A percentile compares a stretch with the other conserved stretches of the same genome.
phyloP scores from a whole-genome alignment of 92 coral and sea anemone species.

The Epizoanthus illoricatus region DNA sequence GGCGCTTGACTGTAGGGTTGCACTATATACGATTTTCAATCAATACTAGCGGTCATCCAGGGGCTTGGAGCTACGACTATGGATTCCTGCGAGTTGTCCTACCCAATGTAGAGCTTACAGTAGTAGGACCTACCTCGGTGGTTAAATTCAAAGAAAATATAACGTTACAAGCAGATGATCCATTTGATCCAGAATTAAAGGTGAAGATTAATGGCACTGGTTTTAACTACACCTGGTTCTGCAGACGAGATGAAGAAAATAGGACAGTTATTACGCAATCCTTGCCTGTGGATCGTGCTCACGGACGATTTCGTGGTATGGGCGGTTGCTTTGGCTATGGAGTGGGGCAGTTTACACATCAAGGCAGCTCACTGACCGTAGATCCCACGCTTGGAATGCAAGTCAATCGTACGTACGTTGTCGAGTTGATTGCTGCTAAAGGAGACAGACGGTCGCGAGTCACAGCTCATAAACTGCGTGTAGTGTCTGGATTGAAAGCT shows the following conservation, averaged over 20 bases:
- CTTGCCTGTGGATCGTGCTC: conserved; percentile 44
- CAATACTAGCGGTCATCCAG: conserved; percentile 52
- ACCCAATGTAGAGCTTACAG: conserved; percentile 54
- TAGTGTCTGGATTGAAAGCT: conserved; percentile 12
- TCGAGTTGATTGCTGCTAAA: not conserved
- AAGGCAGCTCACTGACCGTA: not conserved
- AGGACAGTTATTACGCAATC: conserved; percentile 29
- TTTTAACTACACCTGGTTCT: conserved; percentile 63
- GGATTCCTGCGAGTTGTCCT: conserved; percentile 66
- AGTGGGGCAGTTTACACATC: conserved; percentile 41
- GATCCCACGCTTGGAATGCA: conserved; percentile 51
- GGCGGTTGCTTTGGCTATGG: conserved; percentile 85
- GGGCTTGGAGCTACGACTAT: conserved; percentile 57
- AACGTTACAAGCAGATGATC: conserved; percentile 52
- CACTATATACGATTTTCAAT: conserved; percentile 56
- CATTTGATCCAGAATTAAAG: conserved; percentile 53
- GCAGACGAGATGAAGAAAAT: conserved; percentile 61
- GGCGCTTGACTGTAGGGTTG: conserved; percentile 44
- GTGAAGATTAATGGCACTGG: conserved; percentile 17
- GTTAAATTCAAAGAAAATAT: conserved; percentile 61
- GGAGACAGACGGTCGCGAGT: not conserved
- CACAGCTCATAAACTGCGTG: conserved; percentile 12
- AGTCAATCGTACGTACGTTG: conserved; percentile 32
- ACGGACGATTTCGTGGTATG: conserved; percentile 39
- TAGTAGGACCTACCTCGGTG: conserved; percentile 50